phyloP scores from a whole-genome alignment of 2,113 vertebrate genomes.

The Prolemur simus region DNA sequence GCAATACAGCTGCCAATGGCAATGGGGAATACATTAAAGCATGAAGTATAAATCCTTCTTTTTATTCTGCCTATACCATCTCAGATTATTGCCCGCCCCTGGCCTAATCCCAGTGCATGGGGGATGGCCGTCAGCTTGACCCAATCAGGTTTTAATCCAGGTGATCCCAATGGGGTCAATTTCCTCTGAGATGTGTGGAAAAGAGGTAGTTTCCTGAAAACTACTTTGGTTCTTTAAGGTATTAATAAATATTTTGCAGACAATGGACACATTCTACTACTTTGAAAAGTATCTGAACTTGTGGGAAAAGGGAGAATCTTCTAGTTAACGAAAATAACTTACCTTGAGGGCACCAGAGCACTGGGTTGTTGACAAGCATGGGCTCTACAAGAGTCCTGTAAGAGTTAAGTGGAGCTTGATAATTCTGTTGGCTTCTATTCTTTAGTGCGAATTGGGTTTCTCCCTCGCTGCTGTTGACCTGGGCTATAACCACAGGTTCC shows the following conservation, averaged over 20 bases:
- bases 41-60: not conserved
- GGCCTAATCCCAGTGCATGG: not conserved
- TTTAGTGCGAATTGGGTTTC: not conserved
- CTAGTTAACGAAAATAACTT: not conserved
- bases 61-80: not conserved
- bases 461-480: conserved; percentile 7
- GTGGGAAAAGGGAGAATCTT: not conserved
- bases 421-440: not conserved
- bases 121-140: not conserved
- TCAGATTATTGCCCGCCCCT: not conserved
- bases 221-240: not conserved
- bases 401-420: not conserved
- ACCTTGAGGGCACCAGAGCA: not conserved
- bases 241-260: not conserved
- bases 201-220: not conserved
- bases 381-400: not conserved
- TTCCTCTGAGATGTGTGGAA: not conserved
- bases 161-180: not conserved
- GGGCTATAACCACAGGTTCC: not conserved
- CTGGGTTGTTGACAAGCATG: not conserved
- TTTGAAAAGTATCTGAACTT: not conserved
- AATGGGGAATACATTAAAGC: not conserved
- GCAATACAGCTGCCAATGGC: not conserved
- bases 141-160: not conserved
- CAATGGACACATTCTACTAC: not conserved